Conservation (phyloP, 2,797 vertebrate genomes). For the Megalops cyprinoides region DNA sequence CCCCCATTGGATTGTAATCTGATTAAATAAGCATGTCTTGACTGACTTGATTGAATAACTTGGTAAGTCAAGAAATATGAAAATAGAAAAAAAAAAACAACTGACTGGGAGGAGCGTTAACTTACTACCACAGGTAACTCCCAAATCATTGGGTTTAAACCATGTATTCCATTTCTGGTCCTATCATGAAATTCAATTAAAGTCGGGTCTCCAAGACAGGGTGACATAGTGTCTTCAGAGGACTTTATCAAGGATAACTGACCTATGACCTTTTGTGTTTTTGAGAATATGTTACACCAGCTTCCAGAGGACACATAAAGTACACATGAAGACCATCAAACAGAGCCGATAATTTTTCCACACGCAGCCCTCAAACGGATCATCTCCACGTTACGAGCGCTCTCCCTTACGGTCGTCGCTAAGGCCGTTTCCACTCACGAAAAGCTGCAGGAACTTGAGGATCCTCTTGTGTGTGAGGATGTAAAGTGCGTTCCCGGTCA, state of each 20-base stretch:
- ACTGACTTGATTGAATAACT: too few relatives aligned
- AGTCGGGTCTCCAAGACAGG: background rate
- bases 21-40: background rate
- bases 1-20: background rate
- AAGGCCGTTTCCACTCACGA: constrained; percentile 81
- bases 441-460: constrained; percentile 99
- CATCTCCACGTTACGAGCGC: too few relatives aligned
- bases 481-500: constrained; percentile 99
- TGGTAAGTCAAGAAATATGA: background rate
- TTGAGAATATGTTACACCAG: too few relatives aligned
- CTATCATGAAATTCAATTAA: background rate
- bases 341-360: too few relatives aligned
- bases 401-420: too few relatives aligned
- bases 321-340: too few relatives aligned
- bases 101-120: background rate
- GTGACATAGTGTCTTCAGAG: constrained; percentile 22
- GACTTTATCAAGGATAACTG: background rate
- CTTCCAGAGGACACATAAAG: too few relatives aligned
- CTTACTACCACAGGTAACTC: background rate
- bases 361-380: too few relatives aligned
- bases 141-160: background rate
- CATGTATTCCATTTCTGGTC: background rate
- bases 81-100: background rate
- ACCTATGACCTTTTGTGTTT: background rate
- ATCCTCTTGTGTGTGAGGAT: constrained; percentile 99